phyloP scores from a whole-genome alignment of 1,140 invertebrate species.

The Drosophila nannoptera region DNA sequence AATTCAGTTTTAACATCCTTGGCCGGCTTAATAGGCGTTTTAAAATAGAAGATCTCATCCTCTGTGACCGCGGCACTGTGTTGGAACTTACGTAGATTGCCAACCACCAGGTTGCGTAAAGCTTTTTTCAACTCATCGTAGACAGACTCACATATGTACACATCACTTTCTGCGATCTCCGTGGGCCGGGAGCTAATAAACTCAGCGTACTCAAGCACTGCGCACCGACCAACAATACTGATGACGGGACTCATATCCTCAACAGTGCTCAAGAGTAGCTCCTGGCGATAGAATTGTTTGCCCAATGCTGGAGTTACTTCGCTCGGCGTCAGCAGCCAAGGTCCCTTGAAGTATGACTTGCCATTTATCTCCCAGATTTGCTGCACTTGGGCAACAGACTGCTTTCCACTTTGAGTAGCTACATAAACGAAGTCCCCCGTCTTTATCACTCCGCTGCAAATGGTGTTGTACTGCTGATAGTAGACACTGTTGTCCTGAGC shows the following conservation, averaged over 20 bases:
- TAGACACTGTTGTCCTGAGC: conserved; percentile 89
- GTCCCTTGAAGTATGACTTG: conserved; percentile 94
- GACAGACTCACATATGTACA: conserved; percentile 95
- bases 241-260: conserved; percentile 95
- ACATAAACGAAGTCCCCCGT: conserved; percentile 97
- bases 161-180: conserved; percentile 94
- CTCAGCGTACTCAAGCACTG: conserved; percentile 93
- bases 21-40: conserved; percentile 86
- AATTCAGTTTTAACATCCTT: conserved; percentile 78
- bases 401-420: conserved; percentile 90
- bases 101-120: conserved; percentile 87
- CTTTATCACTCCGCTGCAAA: conserved; percentile 89
- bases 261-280: conserved; percentile 94
- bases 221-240: conserved; percentile 94
- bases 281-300: conserved; percentile 92
- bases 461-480: conserved; percentile 94
- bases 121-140: conserved; percentile 94
- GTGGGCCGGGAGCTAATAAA: conserved; percentile 96
- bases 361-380: conserved; percentile 94
- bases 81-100: conserved; percentile 90
- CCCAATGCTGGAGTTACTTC: conserved; percentile 86
- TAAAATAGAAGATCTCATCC: conserved; percentile 96
- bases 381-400: conserved; percentile 95
- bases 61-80: conserved; percentile 90
- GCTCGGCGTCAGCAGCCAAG: conserved; percentile 92